Evolutionary conservation across 1,140 invertebrate genomes (phyloP).

Genomic region (Galendromus occidentalis): DNA sequence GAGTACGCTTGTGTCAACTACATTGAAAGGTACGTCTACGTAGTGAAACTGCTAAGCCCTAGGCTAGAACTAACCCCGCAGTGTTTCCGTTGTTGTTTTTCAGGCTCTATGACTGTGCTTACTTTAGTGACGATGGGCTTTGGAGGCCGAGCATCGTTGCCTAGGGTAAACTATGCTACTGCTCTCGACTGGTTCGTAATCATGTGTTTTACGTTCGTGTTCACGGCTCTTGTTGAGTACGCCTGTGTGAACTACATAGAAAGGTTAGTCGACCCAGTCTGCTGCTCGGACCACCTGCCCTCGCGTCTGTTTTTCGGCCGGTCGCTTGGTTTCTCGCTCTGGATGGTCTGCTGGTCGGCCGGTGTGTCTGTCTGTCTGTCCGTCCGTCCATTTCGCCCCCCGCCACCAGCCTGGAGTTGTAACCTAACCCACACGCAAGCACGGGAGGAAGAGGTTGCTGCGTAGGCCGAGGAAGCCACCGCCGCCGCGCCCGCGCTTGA

Average conservation of each 20-base stretch:
- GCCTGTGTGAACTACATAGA: slow-evolving; percentile 40
- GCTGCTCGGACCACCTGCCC: neutral
- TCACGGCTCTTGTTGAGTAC: slow-evolving; percentile 39
- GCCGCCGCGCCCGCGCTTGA: too few species aligned
- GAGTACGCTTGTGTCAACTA: slow-evolving; percentile 42
- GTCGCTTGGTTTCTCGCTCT: too few species aligned
- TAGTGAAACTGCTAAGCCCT: neutral
- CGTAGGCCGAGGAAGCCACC: too few species aligned
- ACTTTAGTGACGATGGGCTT: slow-evolving; percentile 39
- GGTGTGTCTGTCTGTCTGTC: too few species aligned
- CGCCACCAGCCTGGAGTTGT: too few species aligned
- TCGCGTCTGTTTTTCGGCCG: too few species aligned
- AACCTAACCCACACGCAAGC: too few species aligned
- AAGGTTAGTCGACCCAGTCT: neutral
- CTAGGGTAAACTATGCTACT: slow-evolving; percentile 38
- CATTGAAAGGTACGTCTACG: slow-evolving; percentile 32
- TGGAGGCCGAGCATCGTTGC: slow-evolving; percentile 35
- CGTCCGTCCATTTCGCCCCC: too few species aligned
- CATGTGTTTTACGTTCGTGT: slow-evolving; percentile 39
- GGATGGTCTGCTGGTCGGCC: too few species aligned
- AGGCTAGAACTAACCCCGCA: neutral
- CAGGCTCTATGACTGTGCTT: slow-evolving; percentile 39
- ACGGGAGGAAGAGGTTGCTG: too few species aligned
- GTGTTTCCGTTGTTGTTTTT: neutral
- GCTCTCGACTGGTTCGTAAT: slow-evolving; percentile 41